Percentiles rank a stretch among this genome's conserved stretches.
These are phyloP conservation scores for Platyrinchus mystaceus DNA, from an alignment of 2,797 vertebrate species.

Conservation along the genomic window DNA sequence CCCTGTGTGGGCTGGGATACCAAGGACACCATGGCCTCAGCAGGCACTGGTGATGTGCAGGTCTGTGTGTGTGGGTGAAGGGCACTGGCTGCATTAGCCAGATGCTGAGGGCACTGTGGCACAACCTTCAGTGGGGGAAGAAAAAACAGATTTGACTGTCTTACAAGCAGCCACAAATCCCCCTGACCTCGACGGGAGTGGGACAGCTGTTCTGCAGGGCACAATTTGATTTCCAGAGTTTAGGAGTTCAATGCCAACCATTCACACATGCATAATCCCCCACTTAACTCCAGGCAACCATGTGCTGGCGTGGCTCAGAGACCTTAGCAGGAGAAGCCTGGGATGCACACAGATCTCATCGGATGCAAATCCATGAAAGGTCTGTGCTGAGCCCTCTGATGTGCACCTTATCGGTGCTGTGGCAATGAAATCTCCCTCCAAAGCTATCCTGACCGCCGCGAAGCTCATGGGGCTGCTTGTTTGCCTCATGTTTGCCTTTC, in stretches of 20 bases:
- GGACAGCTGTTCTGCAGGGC: background rate
- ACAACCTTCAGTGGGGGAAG: background rate
- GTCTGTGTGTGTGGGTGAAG: background rate
- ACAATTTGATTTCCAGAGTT: background rate
- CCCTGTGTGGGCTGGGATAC: background rate
- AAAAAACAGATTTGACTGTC: background rate
- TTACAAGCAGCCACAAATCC: conserved; percentile 2
- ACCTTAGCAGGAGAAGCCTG: background rate
- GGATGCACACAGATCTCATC: rapidly evolving
- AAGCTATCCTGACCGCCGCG: background rate
- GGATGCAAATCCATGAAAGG: background rate
- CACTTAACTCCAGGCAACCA: background rate
- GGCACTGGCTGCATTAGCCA: background rate
- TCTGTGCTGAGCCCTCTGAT: rapidly evolving
- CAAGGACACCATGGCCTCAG: rapidly evolving
- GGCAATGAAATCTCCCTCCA: background rate
- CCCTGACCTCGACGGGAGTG: background rate
- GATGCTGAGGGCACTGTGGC: background rate
- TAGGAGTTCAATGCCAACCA: background rate
- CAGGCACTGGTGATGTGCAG: background rate
- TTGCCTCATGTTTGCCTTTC: background rate
- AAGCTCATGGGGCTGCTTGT: background rate
- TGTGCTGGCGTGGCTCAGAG: background rate
- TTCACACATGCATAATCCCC: background rate
- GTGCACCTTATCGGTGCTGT: rapidly evolving